Evolutionary conservation across 2,888 invertebrate genomes (phyloP).

Genomic region (Conus canariensis): DNA sequence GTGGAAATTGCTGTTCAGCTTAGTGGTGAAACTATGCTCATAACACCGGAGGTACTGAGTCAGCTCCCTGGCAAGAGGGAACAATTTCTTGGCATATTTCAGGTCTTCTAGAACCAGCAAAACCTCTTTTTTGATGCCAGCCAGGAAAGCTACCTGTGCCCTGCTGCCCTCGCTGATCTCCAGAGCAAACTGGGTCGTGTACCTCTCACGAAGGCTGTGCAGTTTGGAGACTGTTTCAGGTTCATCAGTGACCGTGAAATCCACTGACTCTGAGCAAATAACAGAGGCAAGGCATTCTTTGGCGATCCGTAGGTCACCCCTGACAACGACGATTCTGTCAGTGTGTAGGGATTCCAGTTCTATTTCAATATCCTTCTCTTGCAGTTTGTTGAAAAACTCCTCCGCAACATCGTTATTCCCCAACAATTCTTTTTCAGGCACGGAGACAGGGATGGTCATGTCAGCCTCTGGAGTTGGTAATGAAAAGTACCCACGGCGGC

Average conservation of each 20-base stretch:
- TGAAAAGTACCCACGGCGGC: not conserved
- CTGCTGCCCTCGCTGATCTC: not conserved
- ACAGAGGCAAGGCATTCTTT: constrained; percentile 6
- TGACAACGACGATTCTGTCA: not conserved
- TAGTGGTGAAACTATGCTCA: not conserved
- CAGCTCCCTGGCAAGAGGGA: not conserved
- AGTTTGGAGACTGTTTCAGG: not conserved
- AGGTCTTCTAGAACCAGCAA: not conserved
- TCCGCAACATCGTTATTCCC: not conserved
- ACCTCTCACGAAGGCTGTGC: not conserved
- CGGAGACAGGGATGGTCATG: not conserved
- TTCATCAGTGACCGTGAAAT: not conserved
- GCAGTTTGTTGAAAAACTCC: not conserved
- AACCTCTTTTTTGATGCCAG: not conserved
- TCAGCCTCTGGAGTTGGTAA: not conserved
- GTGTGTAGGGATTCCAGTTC: not conserved
- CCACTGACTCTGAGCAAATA: not conserved
- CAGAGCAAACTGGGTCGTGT: not conserved
- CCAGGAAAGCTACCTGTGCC: not conserved
- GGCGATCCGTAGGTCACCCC: not conserved
- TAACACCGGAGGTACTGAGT: not conserved
- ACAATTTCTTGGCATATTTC: not conserved
- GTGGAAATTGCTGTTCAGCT: constrained; percentile 2
- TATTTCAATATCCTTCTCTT: not conserved
- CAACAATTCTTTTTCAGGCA: constrained; percentile 13